phyloP scores from a whole-genome alignment of 2,888 invertebrate species.

The Capitulum mitella region DNA sequence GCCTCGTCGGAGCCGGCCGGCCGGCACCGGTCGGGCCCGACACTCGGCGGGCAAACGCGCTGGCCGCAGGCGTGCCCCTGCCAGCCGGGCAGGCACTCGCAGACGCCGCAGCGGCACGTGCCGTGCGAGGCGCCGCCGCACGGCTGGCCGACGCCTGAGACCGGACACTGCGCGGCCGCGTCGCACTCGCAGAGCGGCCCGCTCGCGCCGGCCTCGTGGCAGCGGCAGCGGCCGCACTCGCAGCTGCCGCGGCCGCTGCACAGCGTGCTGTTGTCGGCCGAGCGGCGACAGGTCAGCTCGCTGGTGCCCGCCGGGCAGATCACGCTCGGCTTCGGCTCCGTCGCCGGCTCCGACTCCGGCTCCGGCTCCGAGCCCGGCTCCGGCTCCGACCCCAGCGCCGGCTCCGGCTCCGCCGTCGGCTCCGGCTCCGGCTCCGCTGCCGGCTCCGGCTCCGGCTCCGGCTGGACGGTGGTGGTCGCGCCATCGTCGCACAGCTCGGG shows the following conservation, averaged over 20 bases:
- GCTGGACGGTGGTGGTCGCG: not conserved
- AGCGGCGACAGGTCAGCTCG: slow-evolving; percentile 15
- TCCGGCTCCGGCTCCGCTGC: not conserved
- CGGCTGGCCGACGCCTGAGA: not conserved
- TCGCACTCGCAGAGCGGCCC: not conserved
- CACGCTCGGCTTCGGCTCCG: not conserved
- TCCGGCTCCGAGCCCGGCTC: not conserved
- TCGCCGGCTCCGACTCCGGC: not conserved
- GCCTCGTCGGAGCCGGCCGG: not conserved
- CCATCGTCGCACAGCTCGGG: not conserved
- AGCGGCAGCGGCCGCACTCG: slow-evolving; percentile 6
- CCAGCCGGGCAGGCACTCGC: not conserved
- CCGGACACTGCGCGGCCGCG: not conserved
- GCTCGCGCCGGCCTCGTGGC: not conserved
- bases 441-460: not conserved
- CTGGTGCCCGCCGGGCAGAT: not conserved
- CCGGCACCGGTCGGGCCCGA: not conserved
- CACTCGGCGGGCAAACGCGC: not conserved
- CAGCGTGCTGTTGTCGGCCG: not conserved
- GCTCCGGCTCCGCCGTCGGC: not conserved
- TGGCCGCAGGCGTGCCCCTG: not conserved
- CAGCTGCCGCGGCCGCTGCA: not conserved
- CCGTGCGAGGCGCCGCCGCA: not conserved
- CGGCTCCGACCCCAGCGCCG: not conserved
- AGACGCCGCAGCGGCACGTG: not conserved